Evolutionary conservation across 35 echinoderm and acorn worm species (phyloP), one percentile per base, ranked within the genome.

Genomic region (Strongylocentrotus purpuratus): DNA sequence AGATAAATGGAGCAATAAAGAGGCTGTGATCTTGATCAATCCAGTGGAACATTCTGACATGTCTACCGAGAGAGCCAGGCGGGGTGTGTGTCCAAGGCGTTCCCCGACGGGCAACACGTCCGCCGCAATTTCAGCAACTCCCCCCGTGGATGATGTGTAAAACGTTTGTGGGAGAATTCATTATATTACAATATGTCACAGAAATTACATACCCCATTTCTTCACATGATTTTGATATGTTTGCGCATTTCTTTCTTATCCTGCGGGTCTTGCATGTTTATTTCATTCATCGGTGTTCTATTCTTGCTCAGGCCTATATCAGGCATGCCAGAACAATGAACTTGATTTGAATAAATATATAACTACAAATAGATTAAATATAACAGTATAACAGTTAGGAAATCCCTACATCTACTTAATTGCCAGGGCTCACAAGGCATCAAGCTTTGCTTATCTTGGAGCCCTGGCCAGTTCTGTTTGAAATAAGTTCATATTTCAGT

Each of bases 101-200:
- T 78, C 28, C 65, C 65, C 65, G 7, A 78, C 65, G 65, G 65
- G 4, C 65, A 28, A 78, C 65, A 78, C 28, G 65, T 78, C 65
- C 22, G 65, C 22, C 20, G 22, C 25, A 78, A 78, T 78, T 78
- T 78, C 25, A 78, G 65, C 20, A 22, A 78, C 65, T 78, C 65
- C 6, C 65, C 65, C 65, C 18, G 28, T 78, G 25, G 22, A 28
- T 78, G 65, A n/a, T 78, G 65, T 78, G 65, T n/a, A 78, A 78
- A 78, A 4, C 28, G 65, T 78, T n/a, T 78, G 65, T 78, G 65
- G 65, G 65, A 78, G 65, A 78, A 78, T 25, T 78, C 65, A 78
- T 78, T 78, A 78, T 78, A 78, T 78, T 78, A 78, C 65, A 78
- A 78, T 28, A 78, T 78, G 65, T 78, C 65, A 78, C 65, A 7